Base-by-base conservation (phyloP, 2,113 vertebrate genomes). In the Megaceryle torquata region DNA sequence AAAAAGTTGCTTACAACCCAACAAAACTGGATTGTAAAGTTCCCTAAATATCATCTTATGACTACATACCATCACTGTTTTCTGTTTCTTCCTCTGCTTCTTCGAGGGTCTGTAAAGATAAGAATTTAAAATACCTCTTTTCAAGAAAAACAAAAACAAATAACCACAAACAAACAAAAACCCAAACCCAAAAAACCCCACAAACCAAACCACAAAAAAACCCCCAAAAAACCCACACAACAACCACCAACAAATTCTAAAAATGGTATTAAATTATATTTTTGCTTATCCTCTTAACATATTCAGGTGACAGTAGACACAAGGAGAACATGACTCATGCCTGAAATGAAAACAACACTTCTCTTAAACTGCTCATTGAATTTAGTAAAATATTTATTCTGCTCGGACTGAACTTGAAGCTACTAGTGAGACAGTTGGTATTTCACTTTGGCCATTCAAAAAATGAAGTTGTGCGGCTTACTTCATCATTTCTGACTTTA, bases 61-160 rank as follows among this genome's bases (percentile, higher is more conserved):
- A 69, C 22, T 74, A 90, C 97, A 14, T 95, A 98, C 98, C 96
- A 87, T 96, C 78, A 87, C n/a, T 14, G 95, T 97, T 96, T 98
- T 99, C 97, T 99, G 98, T 90, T 98, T 99, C 91, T 98, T 99
- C 97, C 98, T 99, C 97, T 99, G 99, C 93, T 99, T 99, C 97
- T 99, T 99, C 13, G 99, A 99, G 16, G 99, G 97, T 77, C 99
- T 99, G 96, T 59, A 92, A 95, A 87, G 24, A 48, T 21, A 80
- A 91, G 39, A 96, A 79, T 87, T 90, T 26, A 46, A 65, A 90
- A 87, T 89, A 89, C 0, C 9, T 33, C 41, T 79, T 76, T 56
- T 24, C 21, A 50, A 8, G 18, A 4, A 33, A n/a, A 87, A 22
- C 41, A n/a, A 67, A 48, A 60, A 5, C 22, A 89, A 59, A 37